A percentile compares a stretch with the other conserved stretches of the same genome.
These are phyloP conservation scores for Typhlomys cinereus DNA, from an alignment of 2,113 vertebrate species.

Conservation along the genomic window DNA sequence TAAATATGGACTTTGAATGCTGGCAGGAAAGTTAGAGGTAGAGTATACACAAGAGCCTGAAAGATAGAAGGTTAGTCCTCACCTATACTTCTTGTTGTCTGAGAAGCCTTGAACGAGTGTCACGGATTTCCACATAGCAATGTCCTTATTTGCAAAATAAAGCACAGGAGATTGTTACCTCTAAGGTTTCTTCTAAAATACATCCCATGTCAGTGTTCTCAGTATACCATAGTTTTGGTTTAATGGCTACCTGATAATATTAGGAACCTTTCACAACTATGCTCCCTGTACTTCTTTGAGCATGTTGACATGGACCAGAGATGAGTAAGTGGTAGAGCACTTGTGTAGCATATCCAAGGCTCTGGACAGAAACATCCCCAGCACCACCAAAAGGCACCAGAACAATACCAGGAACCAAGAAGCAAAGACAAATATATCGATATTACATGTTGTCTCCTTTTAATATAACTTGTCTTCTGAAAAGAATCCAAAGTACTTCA, in stretches of 20 bases:
- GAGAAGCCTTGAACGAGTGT: not conserved
- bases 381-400: not conserved
- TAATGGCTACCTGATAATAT: not conserved
- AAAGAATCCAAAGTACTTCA: not conserved
- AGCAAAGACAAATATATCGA: not conserved
- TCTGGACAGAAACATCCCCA: too few relatives aligned
- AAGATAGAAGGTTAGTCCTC: not conserved
- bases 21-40: not conserved
- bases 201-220: not conserved
- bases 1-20: not conserved
- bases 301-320: not conserved
- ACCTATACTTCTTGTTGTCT: not conserved
- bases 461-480: constrained; percentile 1
- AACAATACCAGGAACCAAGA: not conserved
- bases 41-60: not conserved
- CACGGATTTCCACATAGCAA: not conserved
- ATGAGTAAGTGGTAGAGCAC: too few relatives aligned
- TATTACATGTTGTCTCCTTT: not conserved
- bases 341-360: too few relatives aligned
- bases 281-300: not conserved
- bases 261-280: not conserved
- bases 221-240: not conserved
- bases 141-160: not conserved
- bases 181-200: not conserved
- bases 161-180: not conserved